These are phyloP conservation scores for Dicrostonyx torquatus DNA, from an alignment of 2,797 vertebrate species.

Conservation along the genomic window DNA sequence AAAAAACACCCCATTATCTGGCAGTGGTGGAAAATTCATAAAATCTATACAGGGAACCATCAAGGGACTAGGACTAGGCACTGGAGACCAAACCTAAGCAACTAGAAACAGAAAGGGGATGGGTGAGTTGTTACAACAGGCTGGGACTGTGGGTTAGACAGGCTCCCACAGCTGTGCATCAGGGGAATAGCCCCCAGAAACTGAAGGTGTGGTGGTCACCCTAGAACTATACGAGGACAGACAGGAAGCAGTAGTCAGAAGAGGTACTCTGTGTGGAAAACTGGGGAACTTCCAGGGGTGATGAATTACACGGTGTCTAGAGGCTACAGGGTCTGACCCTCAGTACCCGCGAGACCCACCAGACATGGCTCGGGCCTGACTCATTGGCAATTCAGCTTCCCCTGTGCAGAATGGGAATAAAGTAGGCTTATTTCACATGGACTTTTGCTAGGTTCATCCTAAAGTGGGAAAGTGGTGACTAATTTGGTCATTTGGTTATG, in stretches of 20 bases:
- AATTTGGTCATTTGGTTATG: neutral
- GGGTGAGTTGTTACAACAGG: neutral
- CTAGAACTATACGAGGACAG: neutral
- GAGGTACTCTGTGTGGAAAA: neutral
- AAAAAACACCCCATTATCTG: slow-evolving; percentile 50
- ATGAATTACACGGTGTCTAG: neutral
- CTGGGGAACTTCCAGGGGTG: neutral
- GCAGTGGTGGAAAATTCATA: slow-evolving; percentile 54
- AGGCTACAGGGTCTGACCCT: neutral
- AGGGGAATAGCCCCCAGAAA: neutral
- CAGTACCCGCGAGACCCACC: neutral
- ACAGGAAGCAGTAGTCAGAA: neutral
- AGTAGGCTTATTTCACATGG: neutral
- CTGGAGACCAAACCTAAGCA: neutral
- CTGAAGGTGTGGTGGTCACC: neutral
- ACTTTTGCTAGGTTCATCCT: neutral
- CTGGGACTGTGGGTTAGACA: neutral
- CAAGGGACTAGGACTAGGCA: neutral
- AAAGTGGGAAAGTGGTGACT: neutral
- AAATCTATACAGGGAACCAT: slow-evolving; percentile 5
- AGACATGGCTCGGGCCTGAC: neutral
- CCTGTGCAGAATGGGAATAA: neutral
- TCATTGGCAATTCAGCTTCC: neutral
- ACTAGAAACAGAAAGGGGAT: neutral
- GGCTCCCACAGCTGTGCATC: neutral